Evolutionary conservation across 2,888 invertebrate species (phyloP), one percentile per base, ranked within the genome.

Genomic region (Apodemia mormo): DNA sequence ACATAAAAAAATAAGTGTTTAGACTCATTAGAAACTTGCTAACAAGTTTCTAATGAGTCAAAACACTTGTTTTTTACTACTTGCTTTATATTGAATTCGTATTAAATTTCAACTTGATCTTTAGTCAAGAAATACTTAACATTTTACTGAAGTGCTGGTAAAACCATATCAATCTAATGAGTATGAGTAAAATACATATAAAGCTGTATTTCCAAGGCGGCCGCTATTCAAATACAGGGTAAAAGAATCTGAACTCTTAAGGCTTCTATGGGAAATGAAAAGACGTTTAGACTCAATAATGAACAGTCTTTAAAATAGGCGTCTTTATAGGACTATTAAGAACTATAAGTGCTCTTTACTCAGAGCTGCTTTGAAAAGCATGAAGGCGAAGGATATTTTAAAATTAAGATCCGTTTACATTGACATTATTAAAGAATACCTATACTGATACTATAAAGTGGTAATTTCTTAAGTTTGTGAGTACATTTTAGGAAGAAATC

Each of bases 301-400:
- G 61, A 61, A 61, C 61, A 33, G 61, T 33, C 61, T 61, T 61
- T 61, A 61, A 61, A 61, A 61, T 61, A 61, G 61, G 61, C 61
- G 61, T 33, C 33, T 61, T 61, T 61, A 61, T 61, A 30, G 30
- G 61, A 61, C 61, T 61, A 61, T 61, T 61, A 61, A 61, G 33
- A 61, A 33, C 61, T 61, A 61, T 61, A 33, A 61, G 61, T 30
- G 58, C 58, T 30, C 58, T 58, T 29, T 30, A 58, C 58, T 58
- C 10, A 58, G 58, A 58, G 58, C 58, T 45, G 45, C 29, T 58
- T 58, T 58, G 58, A 58, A 58, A 58, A 58, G 58, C 30, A 58
- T 4, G 58, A 30, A 58, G 58, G 30, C 30, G 58, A 30, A 58
- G 30, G 30, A 58, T 58, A 58, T 58, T 58, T 58, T 45, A 45